Evolutionary conservation across 2,113 vertebrate species (phyloP), one percentile per base, ranked within the genome.

Genomic region (Cephalopterus ornatus): DNA sequence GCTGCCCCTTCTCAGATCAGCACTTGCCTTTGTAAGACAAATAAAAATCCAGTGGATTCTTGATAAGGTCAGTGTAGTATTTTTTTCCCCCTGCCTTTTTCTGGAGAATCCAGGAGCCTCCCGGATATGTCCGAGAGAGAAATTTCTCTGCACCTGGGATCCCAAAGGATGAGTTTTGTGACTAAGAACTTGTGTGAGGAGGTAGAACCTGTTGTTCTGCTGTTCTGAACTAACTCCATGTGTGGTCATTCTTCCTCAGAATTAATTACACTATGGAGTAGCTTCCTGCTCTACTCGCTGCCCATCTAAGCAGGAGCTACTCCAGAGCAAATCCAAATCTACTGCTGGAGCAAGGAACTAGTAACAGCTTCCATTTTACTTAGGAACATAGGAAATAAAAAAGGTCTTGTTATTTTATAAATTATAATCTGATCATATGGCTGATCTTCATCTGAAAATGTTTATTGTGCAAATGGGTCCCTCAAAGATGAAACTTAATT

Each of bases 231-330:
- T 2, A 13, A 2, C 39, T 23, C 39, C 33, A 0, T 0, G 14
- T 2, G 22, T 7, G 12, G 52, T 41, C 14, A 4, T 47, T 35
- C 35, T 35, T 12, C 61, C 41, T 6, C 37, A 11, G 75, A 41
- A 9, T 47, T 1, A 5, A 5, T 8, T 2, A 1, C 4, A 0
- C 14, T 2, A 0, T 6, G 6, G 2, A 14, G 26, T 4, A 12
- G 23, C 28, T 30, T 37, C 67, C 41, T 47, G 75, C 80, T 28
- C 9, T 5, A 1, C 61, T 55, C 62, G 3, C 12, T 4, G 19
- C 10, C 46, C 4, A 14, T 2, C 27, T 11, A 2, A 35, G 55
- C n/a, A 2, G 53, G 21, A 71, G 83, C 75, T 35, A 0, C 21
- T 52, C 52, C 85, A 22, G 18, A 5, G 19, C 4, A 8, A 55